Conservation (phyloP, 2,113 vertebrate genomes). For the Eulemur rufifrons region DNA sequence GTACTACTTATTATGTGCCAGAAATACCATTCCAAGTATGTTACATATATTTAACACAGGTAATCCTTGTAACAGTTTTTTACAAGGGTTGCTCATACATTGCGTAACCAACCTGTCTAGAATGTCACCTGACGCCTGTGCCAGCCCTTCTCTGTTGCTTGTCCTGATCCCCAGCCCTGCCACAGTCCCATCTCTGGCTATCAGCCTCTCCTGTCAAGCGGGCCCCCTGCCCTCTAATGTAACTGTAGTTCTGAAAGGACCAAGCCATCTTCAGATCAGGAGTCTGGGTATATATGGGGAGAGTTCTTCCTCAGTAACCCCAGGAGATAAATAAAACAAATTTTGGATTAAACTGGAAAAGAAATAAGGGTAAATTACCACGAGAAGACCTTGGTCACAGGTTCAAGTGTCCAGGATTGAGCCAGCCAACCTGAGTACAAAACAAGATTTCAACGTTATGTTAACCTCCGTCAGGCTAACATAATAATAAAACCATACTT, state of each 20-base stretch:
- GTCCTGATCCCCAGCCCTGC: not conserved
- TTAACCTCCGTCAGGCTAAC: not conserved
- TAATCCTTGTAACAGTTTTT: not conserved
- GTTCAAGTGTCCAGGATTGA: not conserved
- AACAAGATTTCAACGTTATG: conserved; percentile 14
- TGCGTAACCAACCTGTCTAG: not conserved
- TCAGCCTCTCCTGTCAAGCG: not conserved
- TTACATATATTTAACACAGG: not conserved
- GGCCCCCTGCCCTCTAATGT: not conserved
- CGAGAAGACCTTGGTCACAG: not conserved
- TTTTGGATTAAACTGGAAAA: not conserved
- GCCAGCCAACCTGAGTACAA: not conserved
- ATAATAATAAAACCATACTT: not conserved
- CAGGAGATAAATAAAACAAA: conserved; percentile 20
- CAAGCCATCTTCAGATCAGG: not conserved
- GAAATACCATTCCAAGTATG: not conserved
- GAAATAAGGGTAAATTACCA: not conserved
- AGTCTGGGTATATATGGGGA: not conserved
- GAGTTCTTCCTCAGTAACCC: not conserved
- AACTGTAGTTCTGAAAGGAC: not conserved
- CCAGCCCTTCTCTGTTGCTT: not conserved
- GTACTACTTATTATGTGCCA: not conserved
- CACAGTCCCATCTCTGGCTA: not conserved
- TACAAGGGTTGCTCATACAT: not conserved
- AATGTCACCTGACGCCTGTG: not conserved